These are phyloP conservation scores for Atta colombica DNA, from an alignment of 1,140 invertebrate species.

Conservation along the genomic window DNA sequence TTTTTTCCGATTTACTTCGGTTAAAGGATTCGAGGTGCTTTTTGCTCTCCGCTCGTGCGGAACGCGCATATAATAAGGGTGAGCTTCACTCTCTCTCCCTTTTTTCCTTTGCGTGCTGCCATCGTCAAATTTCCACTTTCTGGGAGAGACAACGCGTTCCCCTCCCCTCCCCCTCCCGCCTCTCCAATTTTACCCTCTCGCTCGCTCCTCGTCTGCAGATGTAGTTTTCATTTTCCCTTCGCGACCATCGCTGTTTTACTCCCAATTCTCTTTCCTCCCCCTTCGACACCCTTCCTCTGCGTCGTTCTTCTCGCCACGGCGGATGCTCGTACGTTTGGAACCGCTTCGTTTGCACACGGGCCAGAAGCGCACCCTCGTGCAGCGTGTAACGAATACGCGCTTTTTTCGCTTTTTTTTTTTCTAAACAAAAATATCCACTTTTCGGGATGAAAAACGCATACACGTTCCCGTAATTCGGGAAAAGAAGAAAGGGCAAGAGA, in stretches of 20 bases:
- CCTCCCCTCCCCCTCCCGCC: background rate
- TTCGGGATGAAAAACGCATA: constrained; percentile 68
- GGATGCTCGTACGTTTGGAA: constrained; percentile 3
- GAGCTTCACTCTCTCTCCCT: background rate
- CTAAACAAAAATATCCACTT: constrained; percentile 75
- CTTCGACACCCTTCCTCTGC: background rate
- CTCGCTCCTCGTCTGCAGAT: constrained; percentile 70
- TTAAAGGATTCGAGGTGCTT: constrained; percentile 69
- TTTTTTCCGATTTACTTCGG: constrained; percentile 34
- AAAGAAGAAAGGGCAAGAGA: constrained; percentile 28
- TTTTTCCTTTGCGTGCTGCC: constrained; percentile 14
- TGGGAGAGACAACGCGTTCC: constrained; percentile 61
- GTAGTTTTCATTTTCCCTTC: constrained; percentile 68
- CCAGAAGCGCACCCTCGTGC: constrained; percentile 62
- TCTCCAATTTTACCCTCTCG: constrained; percentile 26
- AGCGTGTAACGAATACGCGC: constrained; percentile 79
- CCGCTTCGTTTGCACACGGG: constrained; percentile 60
- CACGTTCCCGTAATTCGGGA: background rate
- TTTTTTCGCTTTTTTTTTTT: constrained; percentile 77
- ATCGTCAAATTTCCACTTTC: constrained; percentile 75
- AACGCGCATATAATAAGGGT: constrained; percentile 67
- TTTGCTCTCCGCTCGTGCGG: constrained; percentile 53
- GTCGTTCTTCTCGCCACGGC: background rate
- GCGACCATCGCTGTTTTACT: constrained; percentile 59
- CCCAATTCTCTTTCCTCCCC: constrained; percentile 43